Base-by-base conservation (phyloP, 1,140 invertebrate species). In the Bombus picipes region DNA sequence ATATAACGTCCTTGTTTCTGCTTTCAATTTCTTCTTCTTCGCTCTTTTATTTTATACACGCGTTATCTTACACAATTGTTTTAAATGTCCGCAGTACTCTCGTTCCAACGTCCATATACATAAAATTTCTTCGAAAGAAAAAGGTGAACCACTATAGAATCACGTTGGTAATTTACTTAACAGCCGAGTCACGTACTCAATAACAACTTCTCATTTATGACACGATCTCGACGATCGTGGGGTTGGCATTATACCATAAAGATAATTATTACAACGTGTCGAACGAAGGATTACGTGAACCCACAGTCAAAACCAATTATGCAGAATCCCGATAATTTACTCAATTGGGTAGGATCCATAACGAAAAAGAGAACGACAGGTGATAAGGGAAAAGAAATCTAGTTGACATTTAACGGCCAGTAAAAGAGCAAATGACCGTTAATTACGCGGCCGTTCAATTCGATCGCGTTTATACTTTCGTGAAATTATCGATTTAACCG, bases 351-450 rank as follows among this genome's bases (percentile, higher is more conserved):
- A 43, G 53, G 74, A 85, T 71, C 34, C 72, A 70, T n/a, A 43
- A 85, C 28, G 43, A 2, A 10, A 65, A 15, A 62, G 12, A 53
- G 74, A 66, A 86, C 83, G 84, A 39, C 9, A 68, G 28, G 39
- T 15, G 53, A 22, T 2, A 39, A 41, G 18, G 3, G 18, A 62
- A 39, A 25, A 25, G 18, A 12, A 15, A 77, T 62, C 82, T 66
- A 88, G 82, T 85, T 87, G 88, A 86, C 78, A 90, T 81, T 90
- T 90, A 90, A 90, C 90, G 22, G 2, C 0, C 80, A 70, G 88
- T 90, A 86, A 90, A 90, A 80, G 86, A 89, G 83, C 75, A 81
- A 90, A 90, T 86, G 87, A 88, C 57, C 83, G 70, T 90, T 90
- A 90, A 90, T 90, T 88, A 77, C 86, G 57, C 15, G 74, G 13